Percentiles rank a stretch among this genome's conserved stretches.
These are phyloP conservation scores for Beris chalybata DNA, from an alignment of 2,888 invertebrate genomes.

Conservation along the genomic window DNA sequence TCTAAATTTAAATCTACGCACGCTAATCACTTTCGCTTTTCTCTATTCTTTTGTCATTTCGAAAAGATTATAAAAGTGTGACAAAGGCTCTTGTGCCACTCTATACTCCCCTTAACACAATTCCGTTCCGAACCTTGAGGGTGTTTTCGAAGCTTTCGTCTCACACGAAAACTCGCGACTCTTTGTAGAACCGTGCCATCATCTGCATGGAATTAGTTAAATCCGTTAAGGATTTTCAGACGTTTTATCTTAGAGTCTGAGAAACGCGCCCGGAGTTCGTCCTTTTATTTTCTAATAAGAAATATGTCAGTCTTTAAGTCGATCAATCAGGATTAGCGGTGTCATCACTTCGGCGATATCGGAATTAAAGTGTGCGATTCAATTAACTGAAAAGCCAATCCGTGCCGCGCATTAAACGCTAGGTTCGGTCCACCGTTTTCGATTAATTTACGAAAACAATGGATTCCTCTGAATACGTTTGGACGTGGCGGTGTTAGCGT, in stretches of 20 bases:
- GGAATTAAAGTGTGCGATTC: slow-evolving; percentile 29
- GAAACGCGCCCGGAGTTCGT: slow-evolving; percentile 2
- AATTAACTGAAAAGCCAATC: slow-evolving; percentile 31
- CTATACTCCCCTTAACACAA: slow-evolving; percentile 28
- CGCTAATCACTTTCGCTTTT: slow-evolving; percentile 29
- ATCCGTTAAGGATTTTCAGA: slow-evolving; percentile 25
- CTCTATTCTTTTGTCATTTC: neutral
- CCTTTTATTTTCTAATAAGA: slow-evolving; percentile 26
- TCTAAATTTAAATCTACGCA: slow-evolving; percentile 20
- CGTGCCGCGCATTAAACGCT: slow-evolving; percentile 9
- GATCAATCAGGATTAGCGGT: slow-evolving; percentile 31
- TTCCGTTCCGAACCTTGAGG: slow-evolving; percentile 2
- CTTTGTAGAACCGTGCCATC: neutral
- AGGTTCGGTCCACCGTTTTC: no score
- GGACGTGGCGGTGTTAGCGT: no score
- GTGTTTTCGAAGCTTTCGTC: neutral
- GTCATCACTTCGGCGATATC: slow-evolving; percentile 23
- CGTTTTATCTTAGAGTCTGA: slow-evolving; percentile 4
- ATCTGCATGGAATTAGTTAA: slow-evolving; percentile 22
- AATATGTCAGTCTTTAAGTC: slow-evolving; percentile 30
- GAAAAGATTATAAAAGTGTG: slow-evolving; percentile 15
- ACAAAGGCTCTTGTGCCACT: slow-evolving; percentile 22
- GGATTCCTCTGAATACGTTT: no score
- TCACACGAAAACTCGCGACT: neutral
- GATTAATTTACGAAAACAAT: no score